Percentiles rank a stretch among this genome's conserved stretches.
These are phyloP conservation scores for Holothuria scabra DNA, from an alignment of 53 echinoderm and acorn worm species.

Conservation along the genomic window DNA sequence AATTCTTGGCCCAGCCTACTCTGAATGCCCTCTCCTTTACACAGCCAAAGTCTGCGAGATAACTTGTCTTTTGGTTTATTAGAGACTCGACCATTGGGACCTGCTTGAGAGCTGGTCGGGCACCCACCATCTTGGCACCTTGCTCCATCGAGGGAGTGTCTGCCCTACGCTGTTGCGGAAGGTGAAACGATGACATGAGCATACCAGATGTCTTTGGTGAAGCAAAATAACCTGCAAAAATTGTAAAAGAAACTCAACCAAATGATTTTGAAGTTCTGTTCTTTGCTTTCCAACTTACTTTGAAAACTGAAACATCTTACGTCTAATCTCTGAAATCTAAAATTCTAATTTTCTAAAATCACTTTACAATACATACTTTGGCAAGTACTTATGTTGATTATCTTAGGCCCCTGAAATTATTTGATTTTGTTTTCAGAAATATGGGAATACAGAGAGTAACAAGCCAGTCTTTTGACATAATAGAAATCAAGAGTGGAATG, in stretches of 20 bases:
- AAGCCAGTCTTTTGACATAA: no score
- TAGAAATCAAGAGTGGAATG: no score
- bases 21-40: slow-evolving; percentile 88
- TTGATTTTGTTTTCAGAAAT: no score
- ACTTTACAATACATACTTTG: no score
- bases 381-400: no score
- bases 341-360: no score
- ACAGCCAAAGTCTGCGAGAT: slow-evolving; percentile 76
- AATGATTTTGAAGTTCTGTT: neutral
- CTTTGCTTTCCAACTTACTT: neutral
- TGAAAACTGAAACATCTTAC: no score
- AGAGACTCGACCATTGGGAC: slow-evolving; percentile 78
- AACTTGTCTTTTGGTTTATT: slow-evolving; percentile 53
- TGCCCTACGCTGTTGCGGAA: slow-evolving; percentile 7
- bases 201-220: slow-evolving; percentile 57
- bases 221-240: slow-evolving; percentile 64
- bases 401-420: no score
- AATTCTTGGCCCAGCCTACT: slow-evolving; percentile 92
- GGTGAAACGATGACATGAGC: slow-evolving; percentile 27
- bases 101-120: slow-evolving; percentile 71
- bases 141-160: slow-evolving; percentile 50
- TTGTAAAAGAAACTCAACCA: neutral
- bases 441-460: no score
- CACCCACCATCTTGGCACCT: slow-evolving; percentile 78
- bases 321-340: no score